A percentile compares a stretch with the other conserved stretches of the same genome.
Conservation (phyloP, 2,113 vertebrate genomes). For the Eubucco bourcierii region DNA sequence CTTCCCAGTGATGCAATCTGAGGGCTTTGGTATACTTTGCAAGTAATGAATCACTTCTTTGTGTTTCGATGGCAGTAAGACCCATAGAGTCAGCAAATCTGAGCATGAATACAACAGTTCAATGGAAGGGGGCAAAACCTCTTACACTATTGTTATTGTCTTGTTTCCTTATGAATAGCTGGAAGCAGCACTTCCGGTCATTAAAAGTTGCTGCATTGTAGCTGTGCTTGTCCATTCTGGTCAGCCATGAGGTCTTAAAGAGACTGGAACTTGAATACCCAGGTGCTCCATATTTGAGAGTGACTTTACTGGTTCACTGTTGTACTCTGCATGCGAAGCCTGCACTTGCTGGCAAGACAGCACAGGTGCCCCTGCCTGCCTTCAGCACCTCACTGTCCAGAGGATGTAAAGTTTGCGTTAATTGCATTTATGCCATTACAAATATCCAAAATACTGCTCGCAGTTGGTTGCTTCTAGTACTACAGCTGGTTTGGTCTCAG, state of each 20-base stretch:
- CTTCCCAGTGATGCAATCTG: not conserved
- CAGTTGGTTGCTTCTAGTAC: not conserved
- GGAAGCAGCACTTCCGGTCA: not conserved
- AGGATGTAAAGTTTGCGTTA: not conserved
- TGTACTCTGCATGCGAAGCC: too few relatives aligned
- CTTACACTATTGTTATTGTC: not conserved
- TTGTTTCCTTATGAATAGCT: not conserved
- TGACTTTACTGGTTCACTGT: not conserved
- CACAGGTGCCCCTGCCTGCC: too few relatives aligned
- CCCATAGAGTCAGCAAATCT: not conserved
- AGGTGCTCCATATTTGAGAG: not conserved
- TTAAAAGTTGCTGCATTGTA: not conserved
- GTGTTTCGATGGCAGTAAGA: not conserved
- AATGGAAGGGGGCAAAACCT: not conserved
- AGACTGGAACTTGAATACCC: rapidly evolving
- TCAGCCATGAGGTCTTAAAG: not conserved
- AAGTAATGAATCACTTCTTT: not conserved
- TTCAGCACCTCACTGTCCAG: not conserved
- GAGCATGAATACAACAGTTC: not conserved
- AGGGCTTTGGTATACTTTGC: not conserved
- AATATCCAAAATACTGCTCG: not conserved
- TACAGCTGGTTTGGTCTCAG: not conserved
- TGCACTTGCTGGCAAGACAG: too few relatives aligned
- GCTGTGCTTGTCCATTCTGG: not conserved
- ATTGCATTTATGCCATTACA: not conserved